Percentiles rank a stretch among this genome's conserved stretches.
Evolutionary conservation across 2,113 vertebrate species (phyloP).

Genomic region (Bostrychus sinensis): DNA sequence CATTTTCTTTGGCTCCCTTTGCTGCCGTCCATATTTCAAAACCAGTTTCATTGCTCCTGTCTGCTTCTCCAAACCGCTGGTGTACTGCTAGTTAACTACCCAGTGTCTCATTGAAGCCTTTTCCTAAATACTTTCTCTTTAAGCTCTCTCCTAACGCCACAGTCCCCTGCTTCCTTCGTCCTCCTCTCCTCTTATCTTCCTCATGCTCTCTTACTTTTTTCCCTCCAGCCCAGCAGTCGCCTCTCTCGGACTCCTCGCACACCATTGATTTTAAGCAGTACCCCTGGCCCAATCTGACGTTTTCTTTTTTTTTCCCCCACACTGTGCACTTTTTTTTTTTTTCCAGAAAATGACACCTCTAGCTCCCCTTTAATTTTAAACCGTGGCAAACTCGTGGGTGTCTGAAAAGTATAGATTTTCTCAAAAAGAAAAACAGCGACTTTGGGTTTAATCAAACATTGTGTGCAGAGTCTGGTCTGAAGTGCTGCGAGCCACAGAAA

Average conservation of each 20-base stretch:
- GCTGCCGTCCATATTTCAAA: too few species aligned
- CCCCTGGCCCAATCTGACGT: background rate
- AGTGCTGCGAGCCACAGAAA: constrained; percentile 1
- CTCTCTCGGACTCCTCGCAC: constrained; percentile 1
- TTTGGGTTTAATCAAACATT: constrained; percentile 2
- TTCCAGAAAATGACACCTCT: constrained; percentile 6
- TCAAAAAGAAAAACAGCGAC: constrained; percentile 3
- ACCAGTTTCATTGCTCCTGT: too few species aligned
- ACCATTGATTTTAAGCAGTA: constrained; percentile 7
- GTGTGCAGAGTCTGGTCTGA: background rate
- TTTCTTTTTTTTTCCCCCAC: background rate
- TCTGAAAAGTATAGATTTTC: constrained; percentile 14
- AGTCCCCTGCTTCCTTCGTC: background rate
- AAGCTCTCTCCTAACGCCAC: too few species aligned
- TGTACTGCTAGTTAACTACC: too few species aligned
- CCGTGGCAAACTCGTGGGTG: background rate
- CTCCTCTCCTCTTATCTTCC: background rate
- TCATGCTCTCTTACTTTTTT: background rate
- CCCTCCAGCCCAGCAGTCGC: constrained; percentile 2
- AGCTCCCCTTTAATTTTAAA: constrained; percentile 12
- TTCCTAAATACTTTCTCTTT: too few species aligned
- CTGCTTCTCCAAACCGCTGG: too few species aligned
- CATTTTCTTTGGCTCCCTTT: too few species aligned
- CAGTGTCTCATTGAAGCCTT: too few species aligned
- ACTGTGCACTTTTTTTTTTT: constrained; percentile 2